Base-by-base conservation (phyloP, 2,888 invertebrate genomes). In the Pollenia griseotomentosa region DNA sequence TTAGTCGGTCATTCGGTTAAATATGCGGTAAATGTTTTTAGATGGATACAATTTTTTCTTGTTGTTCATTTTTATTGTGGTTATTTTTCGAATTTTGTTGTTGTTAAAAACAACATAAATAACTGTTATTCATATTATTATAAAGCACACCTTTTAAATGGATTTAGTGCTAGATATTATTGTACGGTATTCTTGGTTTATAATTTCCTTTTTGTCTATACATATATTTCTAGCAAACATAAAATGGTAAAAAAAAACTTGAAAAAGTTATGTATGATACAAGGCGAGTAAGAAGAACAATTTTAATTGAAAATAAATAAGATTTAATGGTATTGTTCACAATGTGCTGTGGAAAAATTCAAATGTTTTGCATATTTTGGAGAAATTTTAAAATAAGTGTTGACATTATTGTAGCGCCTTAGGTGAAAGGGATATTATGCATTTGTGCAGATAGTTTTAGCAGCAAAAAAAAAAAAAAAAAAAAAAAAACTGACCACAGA, bases 1-100 rank as follows among this genome's bases (percentile, higher is more conserved):
- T 86, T 86, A 83, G 83, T 87, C 86, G 86, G 86, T 87, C 86
- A 87, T 77, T 87, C 83, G 86, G 83, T 87, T 81, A 87, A 83
- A 77, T 78, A 81, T 83, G 77, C 75, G 83, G 86, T 83, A 83
- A 86, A 79, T 83, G 80, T 73, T 83, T 83, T 79, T 68, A 46
- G 48, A 40, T 80, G 14, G 11, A 59, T 51, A 79, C 9, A 63
- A 48, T 79, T 68, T 57, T 75, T 7, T 70, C 5, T 7, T 81
- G 11, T 57, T 55, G 14, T 57, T 71, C 16, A 33, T 40, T 63
- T 10, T 42, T 53, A 42, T 65, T 71, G 66, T 73, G 70, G 57
- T 80, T 78, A 42, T 14, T 82, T 84, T 63, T 66, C 48, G 19
- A 65, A 12, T 78, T 57, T 46, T 78, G 74, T 81, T 86, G 66